phyloP scores from a whole-genome alignment of 37 sponge, comb jelly and placozoan genomes.

The Dysidea cf. avara region DNA sequence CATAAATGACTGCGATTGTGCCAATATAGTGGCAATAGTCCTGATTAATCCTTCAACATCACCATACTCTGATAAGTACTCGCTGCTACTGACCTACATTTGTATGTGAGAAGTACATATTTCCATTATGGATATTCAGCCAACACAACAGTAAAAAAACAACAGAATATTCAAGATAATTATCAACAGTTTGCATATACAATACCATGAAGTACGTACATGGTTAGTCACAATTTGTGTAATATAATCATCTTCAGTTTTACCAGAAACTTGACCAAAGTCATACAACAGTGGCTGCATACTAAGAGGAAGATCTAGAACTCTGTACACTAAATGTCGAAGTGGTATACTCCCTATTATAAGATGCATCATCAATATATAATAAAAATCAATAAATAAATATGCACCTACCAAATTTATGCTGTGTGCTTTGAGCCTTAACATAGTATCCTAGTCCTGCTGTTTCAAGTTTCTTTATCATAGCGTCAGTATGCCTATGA shows the following conservation, averaged over 20 bases:
- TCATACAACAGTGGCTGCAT: constrained; percentile 81
- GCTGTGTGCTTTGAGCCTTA: constrained; percentile 42
- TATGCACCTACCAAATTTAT: constrained; percentile 58
- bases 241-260: constrained; percentile 75
- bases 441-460: constrained; percentile 84
- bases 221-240: constrained; percentile 76
- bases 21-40: not conserved
- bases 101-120: too few species aligned
- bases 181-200: too few species aligned
- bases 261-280: constrained; percentile 81
- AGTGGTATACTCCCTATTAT: constrained; percentile 78
- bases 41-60: not conserved
- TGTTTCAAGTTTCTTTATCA: constrained; percentile 56
- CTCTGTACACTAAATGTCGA: constrained; percentile 93
- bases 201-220: constrained; percentile 45
- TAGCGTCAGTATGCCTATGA: constrained; percentile 47
- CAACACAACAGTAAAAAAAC: too few species aligned
- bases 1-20: constrained; percentile 9
- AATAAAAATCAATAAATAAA: too few species aligned
- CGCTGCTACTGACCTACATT: too few species aligned
- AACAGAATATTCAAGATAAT: too few species aligned
- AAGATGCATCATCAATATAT: too few species aligned
- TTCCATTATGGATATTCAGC: too few species aligned
- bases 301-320: constrained; percentile 83
- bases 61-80: too few species aligned